Conservation (phyloP, 92 coral and sea anemone genomes). For the Epizoanthus stellaris region DNA sequence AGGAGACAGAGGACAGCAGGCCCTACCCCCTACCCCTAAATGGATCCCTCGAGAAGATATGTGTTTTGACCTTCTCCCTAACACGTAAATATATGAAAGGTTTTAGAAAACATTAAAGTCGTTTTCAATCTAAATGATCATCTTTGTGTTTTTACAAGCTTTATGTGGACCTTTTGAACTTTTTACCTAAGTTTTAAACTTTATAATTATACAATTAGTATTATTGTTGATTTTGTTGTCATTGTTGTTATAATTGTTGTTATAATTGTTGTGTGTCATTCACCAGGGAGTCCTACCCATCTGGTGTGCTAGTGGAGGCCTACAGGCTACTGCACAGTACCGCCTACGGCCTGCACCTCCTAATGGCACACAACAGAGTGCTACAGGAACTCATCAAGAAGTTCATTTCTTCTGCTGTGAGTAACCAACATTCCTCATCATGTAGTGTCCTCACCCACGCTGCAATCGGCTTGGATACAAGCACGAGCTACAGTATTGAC, state of each 20-base stretch:
- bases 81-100: too few relatives aligned
- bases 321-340: constrained; percentile 69
- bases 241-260: neutral
- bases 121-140: too few relatives aligned
- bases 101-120: too few relatives aligned
- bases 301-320: constrained; percentile 64
- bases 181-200: neutral
- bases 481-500: neutral
- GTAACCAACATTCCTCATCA: neutral
- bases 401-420: constrained; percentile 62
- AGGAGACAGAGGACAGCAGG: too few relatives aligned
- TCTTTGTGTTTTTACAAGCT: too few relatives aligned
- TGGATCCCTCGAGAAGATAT: too few relatives aligned
- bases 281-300: constrained; percentile 12
- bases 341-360: constrained; percentile 66
- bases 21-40: too few relatives aligned
- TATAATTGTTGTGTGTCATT: neutral
- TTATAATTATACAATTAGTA: neutral
- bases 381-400: constrained; percentile 67
- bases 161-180: too few relatives aligned
- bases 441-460: too few relatives aligned
- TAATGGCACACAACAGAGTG: constrained; percentile 64
- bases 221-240: neutral
- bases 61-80: too few relatives aligned
- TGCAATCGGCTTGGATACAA: neutral